These are phyloP conservation scores for Hystrix cristata DNA, from an alignment of 2,113 vertebrate genomes.

Conservation along the genomic window DNA sequence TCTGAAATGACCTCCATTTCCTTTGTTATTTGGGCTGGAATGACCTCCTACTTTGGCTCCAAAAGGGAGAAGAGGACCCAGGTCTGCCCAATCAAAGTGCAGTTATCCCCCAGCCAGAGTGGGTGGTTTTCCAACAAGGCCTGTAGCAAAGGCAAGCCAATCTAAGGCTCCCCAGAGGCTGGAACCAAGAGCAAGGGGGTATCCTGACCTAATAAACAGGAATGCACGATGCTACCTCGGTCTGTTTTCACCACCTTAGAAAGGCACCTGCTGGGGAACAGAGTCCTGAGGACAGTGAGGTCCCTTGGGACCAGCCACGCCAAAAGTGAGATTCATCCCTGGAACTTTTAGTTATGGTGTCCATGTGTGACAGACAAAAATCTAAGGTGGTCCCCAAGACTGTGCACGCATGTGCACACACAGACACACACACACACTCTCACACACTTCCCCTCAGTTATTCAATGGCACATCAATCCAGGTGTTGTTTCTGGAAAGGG, in stretches of 20 bases:
- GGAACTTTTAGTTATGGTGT: not conserved
- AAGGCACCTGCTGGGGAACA: not conserved
- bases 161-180: not conserved
- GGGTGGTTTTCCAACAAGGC: not conserved
- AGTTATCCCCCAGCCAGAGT: not conserved
- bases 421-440: not conserved
- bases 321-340: not conserved
- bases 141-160: not conserved
- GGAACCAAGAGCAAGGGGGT: not conserved
- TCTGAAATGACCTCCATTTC: not conserved
- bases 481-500: not conserved
- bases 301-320: not conserved
- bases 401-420: not conserved
- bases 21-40: not conserved
- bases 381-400: not conserved
- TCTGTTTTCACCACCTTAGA: not conserved
- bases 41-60: not conserved
- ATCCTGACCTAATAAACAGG: not conserved
- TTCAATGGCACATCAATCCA: not conserved
- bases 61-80: not conserved
- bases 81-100: not conserved
- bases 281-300: not conserved
- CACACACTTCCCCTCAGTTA: not conserved
- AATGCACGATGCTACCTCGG: not conserved
- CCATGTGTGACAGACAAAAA: not conserved